Evolutionary conservation across 2,797 vertebrate genomes (phyloP).

Genomic region (Sternotherus odoratus): DNA sequence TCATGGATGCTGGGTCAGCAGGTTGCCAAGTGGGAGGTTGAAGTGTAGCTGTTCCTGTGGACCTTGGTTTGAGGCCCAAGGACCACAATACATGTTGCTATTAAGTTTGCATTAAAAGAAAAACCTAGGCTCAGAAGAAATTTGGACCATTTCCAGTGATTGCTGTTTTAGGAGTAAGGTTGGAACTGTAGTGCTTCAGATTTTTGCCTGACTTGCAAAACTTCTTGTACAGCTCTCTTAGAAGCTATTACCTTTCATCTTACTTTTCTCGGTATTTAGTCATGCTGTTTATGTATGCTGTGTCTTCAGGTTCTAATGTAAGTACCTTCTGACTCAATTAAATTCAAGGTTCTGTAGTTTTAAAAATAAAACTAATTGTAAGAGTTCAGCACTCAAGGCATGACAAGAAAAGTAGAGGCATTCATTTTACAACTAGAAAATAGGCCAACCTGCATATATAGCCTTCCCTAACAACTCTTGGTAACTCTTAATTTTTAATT

Average conservation of each 20-base stretch:
- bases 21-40: background rate
- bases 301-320: background rate
- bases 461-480: background rate
- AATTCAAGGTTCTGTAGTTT: background rate
- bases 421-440: slow-evolving; percentile 3
- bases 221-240: background rate
- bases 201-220: background rate
- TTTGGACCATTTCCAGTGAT: background rate
- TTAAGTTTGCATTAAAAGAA: background rate
- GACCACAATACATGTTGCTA: background rate
- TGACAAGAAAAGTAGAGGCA: background rate
- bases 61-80: background rate
- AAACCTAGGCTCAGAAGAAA: background rate
- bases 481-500: background rate
- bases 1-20: background rate
- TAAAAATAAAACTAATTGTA: background rate
- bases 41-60: background rate
- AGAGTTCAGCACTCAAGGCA: background rate
- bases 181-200: background rate
- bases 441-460: background rate
- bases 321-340: background rate
- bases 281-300: background rate
- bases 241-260: background rate
- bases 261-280: background rate
- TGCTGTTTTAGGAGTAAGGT: background rate